Evolutionary conservation across 2,797 vertebrate genomes (phyloP).

Genomic region (Poeciliopsis turneri): DNA sequence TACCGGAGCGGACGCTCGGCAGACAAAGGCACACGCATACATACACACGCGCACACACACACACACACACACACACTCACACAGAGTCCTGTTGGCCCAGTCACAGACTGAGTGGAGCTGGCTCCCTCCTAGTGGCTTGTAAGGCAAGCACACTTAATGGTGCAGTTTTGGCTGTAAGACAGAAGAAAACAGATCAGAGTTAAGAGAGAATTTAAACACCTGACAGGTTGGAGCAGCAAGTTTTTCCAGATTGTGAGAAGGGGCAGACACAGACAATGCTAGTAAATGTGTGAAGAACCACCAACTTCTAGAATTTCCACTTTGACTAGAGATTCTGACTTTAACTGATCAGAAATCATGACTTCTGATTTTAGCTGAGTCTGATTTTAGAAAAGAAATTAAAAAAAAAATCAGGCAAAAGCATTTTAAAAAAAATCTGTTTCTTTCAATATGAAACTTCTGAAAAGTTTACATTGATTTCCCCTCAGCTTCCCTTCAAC

Average conservation of each 20-base stretch:
- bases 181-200: conserved; percentile 30
- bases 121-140: conserved; percentile 77
- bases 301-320: too few relatives aligned
- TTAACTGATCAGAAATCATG: too few relatives aligned
- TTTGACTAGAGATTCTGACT: too few relatives aligned
- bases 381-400: too few relatives aligned
- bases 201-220: not conserved
- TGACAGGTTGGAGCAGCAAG: not conserved
- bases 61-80: conserved; percentile 18
- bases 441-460: too few relatives aligned
- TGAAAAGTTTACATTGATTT: too few relatives aligned
- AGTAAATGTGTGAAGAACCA: too few relatives aligned
- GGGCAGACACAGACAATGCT: too few relatives aligned
- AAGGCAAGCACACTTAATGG: conserved; percentile 89
- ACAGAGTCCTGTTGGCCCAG: conserved; percentile 65
- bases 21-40: not conserved
- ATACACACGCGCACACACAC: conserved; percentile 7
- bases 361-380: too few relatives aligned
- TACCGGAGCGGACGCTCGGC: conserved; percentile 10
- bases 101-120: conserved; percentile 67
- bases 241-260: not conserved
- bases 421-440: too few relatives aligned
- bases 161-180: conserved; percentile 92
- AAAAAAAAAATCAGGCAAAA: too few relatives aligned
- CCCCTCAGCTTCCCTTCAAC: too few relatives aligned